Base-by-base conservation (phyloP, 2,113 vertebrate genomes). In the Fregetta grallaria region DNA sequence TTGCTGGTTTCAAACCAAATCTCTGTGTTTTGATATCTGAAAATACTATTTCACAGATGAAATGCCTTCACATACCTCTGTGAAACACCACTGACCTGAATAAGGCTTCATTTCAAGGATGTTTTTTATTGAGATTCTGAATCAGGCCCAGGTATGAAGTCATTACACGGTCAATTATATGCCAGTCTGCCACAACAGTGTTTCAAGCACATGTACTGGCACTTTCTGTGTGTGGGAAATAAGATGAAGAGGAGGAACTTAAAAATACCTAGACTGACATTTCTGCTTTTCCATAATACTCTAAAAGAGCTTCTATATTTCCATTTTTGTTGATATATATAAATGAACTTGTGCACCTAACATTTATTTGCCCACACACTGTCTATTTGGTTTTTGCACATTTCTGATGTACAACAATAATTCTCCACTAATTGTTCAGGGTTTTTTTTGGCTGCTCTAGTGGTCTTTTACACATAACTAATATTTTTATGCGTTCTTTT, bases 141-240 rank as follows among this genome's bases (percentile, higher is more conserved):
- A 91, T 89, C 65, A 75, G n/a, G n/a, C 53, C 84, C 89, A 88
- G n/a, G 23, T 79, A 82, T 82, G 84, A 81, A 92, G 71, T 91
- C 50, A 87, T 91, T 82, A 75, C 45, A 76, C 1, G 25, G 74
- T 85, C 83, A 84, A 42, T 89, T 91, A 75, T 78, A 78, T n/a
- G 21, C 44, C 52, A 82, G 70, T 90, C 53, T 94, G 90, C 44
- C 56, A 84, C 90, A 85, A 71, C 17, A 75, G 44, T 68, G 52
- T 82, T 94, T 91, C 49, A 61, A 82, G 49, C 40, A 65, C 53
- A 21, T 29, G 36, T 49, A 18, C 13, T 49, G 62, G 34, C 30
- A 44, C 23, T 85, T 94, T 61, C 15, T 59, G 11, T 44, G 5
- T 78, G 40, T 73, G 70, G 29, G 62, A 85, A 91, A 95, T 10